Base-by-base conservation (phyloP, 1,140 invertebrate species). In the Bombus waltoni region DNA sequence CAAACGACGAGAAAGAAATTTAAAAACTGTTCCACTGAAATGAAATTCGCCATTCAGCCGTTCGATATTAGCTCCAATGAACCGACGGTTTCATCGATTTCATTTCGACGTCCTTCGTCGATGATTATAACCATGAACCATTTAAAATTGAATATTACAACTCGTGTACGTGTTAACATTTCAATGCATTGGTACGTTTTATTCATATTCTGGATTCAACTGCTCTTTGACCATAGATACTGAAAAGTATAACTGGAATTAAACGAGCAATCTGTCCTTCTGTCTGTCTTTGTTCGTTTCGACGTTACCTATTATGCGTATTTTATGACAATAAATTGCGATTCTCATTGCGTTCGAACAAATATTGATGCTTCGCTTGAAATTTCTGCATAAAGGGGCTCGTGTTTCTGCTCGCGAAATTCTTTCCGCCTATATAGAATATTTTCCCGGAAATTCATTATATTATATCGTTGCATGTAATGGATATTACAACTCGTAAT, bases 91-190 rank as follows among this genome's bases (percentile, higher is more conserved):
- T 11, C 18, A 15, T 59, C 53, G 11, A 78, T 66, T 78, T 66
- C 59, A 28, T 42, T 38, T 22, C n/a, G 8, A 28, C 28, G 3
- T 3, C 1, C 44, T 59, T 76, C 13, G 40, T 38, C 28, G 11
- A 11, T 9, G 25, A 15, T 32, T 11, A 22, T 9, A 11, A 42
- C 68, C 4, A 59, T 42, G 28, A 4, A 57, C 6, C 66, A 22
- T 74, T 74, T 44, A 47, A 82, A 65, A 47, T 47, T 65, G 9
- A 65, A 75, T 44, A 75, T 44, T 35, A n/a, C 40, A 11, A 65
- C n/a, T 3, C 5, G 15, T 8, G 13, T 47, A 10, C 47, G 25
- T 25, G n/a, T 25, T 66, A 66, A 66, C 32, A 22, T 65, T 65
- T 65, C 28, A 13, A 13, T n/a, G 28, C 28, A 65, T 22, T 22